Conservation (phyloP, 1,140 invertebrate genomes). For the Papilio xuthus region DNA sequence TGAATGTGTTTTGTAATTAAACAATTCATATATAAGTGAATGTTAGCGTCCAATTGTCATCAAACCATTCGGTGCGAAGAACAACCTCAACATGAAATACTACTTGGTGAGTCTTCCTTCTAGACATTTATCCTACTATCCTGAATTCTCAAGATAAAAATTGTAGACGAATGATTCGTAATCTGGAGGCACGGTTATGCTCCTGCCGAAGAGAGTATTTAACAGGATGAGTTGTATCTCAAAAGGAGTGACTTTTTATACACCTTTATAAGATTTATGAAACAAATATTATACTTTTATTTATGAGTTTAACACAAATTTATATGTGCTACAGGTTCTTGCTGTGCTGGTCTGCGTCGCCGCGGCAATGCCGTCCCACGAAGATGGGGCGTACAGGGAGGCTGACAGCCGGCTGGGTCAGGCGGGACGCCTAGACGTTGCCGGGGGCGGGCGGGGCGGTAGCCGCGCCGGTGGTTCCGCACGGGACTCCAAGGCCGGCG, state of each 20-base stretch:
- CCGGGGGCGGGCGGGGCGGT: not conserved
- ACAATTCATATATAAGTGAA: not conserved
- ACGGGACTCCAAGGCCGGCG: not conserved
- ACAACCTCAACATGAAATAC: not conserved
- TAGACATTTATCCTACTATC: not conserved
- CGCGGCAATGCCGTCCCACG: not conserved
- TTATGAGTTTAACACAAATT: not conserved
- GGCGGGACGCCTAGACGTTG: not conserved
- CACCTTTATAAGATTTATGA: no score
- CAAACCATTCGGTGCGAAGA: not conserved
- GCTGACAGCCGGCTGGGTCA: not conserved
- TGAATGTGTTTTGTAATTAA: constrained; percentile 10
- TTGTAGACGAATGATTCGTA: no score
- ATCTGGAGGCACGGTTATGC: no score
- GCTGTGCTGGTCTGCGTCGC: not conserved
- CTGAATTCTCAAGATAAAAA: no score
- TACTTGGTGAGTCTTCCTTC: not conserved
- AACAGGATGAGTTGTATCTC: no score
- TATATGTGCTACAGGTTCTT: not conserved
- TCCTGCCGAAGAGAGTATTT: no score
- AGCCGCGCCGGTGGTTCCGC: not conserved
- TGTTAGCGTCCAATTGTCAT: not conserved
- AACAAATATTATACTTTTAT: no score
- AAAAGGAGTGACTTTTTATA: no score
- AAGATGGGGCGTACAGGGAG: not conserved